phyloP scores from a whole-genome alignment of 2,797 vertebrate genomes.

The Lutjanus argentimaculatus region DNA sequence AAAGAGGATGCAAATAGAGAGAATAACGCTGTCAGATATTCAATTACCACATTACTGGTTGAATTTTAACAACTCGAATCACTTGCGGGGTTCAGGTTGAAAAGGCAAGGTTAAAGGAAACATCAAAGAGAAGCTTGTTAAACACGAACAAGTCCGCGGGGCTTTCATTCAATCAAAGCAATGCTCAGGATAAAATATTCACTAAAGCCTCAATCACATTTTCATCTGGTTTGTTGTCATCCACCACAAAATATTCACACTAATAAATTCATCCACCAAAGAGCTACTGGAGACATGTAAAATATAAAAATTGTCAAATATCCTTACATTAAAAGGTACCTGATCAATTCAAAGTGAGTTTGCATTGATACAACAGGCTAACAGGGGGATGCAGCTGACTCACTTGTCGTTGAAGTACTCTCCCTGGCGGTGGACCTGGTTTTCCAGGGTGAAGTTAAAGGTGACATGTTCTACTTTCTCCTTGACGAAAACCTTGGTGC shows the following conservation, averaged over 20 bases:
- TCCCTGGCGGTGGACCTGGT: conserved; percentile 95
- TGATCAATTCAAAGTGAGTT: not conserved
- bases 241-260: not conserved
- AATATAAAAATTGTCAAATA: not conserved
- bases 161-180: conserved; percentile 36
- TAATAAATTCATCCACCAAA: not conserved
- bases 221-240: conserved; percentile 12
- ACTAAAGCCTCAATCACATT: not conserved
- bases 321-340: not conserved
- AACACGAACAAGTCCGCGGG: conserved; percentile 4
- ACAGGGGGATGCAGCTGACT: conserved; percentile 41
- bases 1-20: not conserved
- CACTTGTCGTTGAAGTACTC: conserved; percentile 99
- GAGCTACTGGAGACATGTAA: not conserved
- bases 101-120: conserved; percentile 31
- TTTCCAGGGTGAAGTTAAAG: conserved; percentile 98
- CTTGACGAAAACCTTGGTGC: conserved; percentile 93
- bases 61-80: conserved; percentile 18
- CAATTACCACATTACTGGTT: conserved; percentile 3
- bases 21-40: not conserved
- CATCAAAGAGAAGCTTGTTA: conserved; percentile 3
- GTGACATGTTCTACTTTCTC: conserved; percentile 95
- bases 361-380: not conserved
- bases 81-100: conserved; percentile 4
- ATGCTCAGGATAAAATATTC: conserved; percentile 14